phyloP scores from a whole-genome alignment of 2,888 invertebrate species.

The Tipula helvola region DNA sequence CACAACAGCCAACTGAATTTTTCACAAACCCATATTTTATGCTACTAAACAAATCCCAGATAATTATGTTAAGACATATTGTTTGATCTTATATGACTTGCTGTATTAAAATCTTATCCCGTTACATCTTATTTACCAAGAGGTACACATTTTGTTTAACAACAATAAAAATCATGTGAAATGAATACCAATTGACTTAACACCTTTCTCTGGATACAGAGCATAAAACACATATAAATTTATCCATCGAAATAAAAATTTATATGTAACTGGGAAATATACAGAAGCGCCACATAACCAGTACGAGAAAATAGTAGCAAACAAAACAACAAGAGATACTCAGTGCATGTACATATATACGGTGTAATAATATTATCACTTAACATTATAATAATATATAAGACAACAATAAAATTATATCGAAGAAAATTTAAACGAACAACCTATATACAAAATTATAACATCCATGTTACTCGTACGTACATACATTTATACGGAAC shows the following conservation, averaged over 20 bases:
- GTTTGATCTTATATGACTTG: background rate
- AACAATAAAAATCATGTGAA: background rate
- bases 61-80: background rate
- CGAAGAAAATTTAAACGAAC: background rate
- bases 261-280: background rate
- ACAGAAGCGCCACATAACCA: background rate
- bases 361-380: slow-evolving; percentile 1
- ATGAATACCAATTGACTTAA: background rate
- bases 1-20: too few relatives aligned
- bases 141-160: background rate
- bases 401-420: background rate
- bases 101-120: background rate
- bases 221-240: background rate
- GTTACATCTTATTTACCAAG: background rate
- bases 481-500: background rate
- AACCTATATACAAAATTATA: background rate
- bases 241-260: background rate
- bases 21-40: background rate
- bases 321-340: background rate
- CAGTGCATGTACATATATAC: background rate
- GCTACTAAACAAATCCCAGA: background rate
- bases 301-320: background rate
- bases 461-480: background rate
- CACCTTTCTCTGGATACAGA: background rate
- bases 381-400: background rate